phyloP scores from a whole-genome alignment of 2,888 invertebrate genomes.

The Nasonovia ribisnigri region DNA sequence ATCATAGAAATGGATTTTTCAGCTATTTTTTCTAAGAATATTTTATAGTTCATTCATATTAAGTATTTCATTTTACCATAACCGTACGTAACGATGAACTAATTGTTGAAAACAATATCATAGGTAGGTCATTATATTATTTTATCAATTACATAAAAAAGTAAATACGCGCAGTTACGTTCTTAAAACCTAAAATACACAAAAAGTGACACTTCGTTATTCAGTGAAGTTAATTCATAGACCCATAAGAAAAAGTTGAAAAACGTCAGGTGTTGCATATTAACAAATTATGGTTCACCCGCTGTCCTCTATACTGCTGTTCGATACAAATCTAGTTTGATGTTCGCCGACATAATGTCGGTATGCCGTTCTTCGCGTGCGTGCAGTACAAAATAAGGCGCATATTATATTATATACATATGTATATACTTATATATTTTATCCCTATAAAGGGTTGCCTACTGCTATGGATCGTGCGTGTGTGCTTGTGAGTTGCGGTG shows the following conservation, averaged over 20 bases:
- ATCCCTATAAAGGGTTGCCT: neutral
- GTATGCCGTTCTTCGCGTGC: neutral
- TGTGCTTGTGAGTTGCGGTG: neutral
- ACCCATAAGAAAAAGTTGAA: neutral
- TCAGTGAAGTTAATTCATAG: neutral
- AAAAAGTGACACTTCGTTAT: neutral
- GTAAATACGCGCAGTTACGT: neutral
- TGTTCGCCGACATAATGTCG: neutral
- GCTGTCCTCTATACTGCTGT: neutral
- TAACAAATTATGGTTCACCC: neutral
- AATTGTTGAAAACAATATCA: neutral
- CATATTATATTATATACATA: neutral
- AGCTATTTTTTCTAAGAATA: neutral
- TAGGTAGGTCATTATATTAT: neutral
- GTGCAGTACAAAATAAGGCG: neutral
- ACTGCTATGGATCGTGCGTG: neutral
- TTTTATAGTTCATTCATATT: neutral
- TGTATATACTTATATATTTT: neutral
- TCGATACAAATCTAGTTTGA: neutral
- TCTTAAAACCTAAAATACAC: neutral
- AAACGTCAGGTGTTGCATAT: neutral
- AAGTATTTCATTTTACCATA: neutral
- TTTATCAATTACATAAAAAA: neutral
- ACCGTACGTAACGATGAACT: neutral
- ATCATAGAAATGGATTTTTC: neutral